phyloP scores from a whole-genome alignment of 2,888 invertebrate species.

The Pseudococcus jackbeardsleyi region DNA sequence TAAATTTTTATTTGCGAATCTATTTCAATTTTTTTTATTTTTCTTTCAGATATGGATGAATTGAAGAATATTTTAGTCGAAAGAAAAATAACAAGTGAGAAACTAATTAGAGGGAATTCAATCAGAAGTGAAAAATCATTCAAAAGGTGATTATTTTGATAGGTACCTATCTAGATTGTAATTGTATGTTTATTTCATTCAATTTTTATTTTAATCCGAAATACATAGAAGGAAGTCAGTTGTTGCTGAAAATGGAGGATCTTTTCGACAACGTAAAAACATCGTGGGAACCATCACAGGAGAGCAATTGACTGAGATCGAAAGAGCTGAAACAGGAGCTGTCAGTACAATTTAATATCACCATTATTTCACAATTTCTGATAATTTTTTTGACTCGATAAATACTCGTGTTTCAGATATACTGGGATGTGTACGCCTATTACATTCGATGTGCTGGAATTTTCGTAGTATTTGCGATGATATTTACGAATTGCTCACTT shows the following conservation, averaged over 20 bases:
- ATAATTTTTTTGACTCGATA: no score
- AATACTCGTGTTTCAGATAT: no score
- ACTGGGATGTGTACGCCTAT: no score
- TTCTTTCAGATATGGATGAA: conserved; percentile 75
- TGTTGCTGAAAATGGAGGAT: conserved; percentile 74
- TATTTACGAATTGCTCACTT: conserved; percentile 84
- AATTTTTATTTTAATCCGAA: conserved; percentile 70
- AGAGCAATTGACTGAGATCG: conserved; percentile 89
- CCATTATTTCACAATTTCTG: no score
- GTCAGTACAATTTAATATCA: conserved; percentile 70
- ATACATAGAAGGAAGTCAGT: conserved; percentile 73
- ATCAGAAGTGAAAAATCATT: conserved; percentile 49
- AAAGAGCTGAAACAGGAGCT: conserved; percentile 92
- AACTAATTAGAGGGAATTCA: conserved; percentile 28
- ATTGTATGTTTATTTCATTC: no score
- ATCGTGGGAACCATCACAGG: conserved; percentile 68
- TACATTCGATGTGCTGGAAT: conserved; percentile 76
- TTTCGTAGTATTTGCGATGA: conserved; percentile 79
- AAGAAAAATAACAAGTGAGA: conserved; percentile 72
- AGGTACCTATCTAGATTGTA: no score
- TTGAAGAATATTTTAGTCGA: conserved; percentile 82
- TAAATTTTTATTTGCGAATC: conserved; percentile 53
- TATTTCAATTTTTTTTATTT: no score
- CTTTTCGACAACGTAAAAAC: conserved; percentile 11
- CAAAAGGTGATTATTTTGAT: not conserved